Evolutionary conservation across 2,888 invertebrate species (phyloP).

Genomic region (Leptothorax acervorum): DNA sequence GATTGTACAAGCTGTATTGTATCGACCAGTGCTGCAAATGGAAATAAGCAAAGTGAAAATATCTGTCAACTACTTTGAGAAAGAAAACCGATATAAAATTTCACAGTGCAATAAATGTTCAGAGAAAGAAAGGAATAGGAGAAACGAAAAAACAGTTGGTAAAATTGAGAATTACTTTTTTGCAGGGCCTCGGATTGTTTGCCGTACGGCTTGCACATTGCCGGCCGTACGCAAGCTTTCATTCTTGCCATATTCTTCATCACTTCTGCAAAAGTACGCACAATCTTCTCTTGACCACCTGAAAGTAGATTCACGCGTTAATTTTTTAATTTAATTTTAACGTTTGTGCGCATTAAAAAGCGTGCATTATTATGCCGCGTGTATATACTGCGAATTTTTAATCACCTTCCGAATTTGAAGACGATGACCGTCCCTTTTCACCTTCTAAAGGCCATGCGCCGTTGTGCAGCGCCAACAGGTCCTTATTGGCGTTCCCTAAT

Average conservation of each 20-base stretch:
- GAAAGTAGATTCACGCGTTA: slow-evolving; percentile 17
- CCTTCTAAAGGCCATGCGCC: slow-evolving; percentile 88
- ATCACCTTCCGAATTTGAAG: slow-evolving; percentile 83
- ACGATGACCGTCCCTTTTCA: slow-evolving; percentile 80
- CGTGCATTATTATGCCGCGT: not conserved
- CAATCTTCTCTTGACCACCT: slow-evolving; percentile 94
- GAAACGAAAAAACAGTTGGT: not conserved
- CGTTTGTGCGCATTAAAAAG: not conserved
- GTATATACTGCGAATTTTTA: not conserved
- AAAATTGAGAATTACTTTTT: slow-evolving; percentile 88
- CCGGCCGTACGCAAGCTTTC: slow-evolving; percentile 95
- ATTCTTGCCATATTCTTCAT: slow-evolving; percentile 96
- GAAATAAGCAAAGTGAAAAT: slow-evolving; percentile 19
- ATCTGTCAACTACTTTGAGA: not conserved
- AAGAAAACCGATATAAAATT: not conserved
- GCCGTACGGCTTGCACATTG: slow-evolving; percentile 96
- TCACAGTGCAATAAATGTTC: not conserved
- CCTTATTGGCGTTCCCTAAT: slow-evolving; percentile 86
- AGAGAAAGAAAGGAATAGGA: not conserved
- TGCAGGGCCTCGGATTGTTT: slow-evolving; percentile 96
- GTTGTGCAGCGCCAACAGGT: slow-evolving; percentile 89
- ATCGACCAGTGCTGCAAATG: slow-evolving; percentile 90
- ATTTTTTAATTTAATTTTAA: slow-evolving; percentile 16
- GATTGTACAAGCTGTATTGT: slow-evolving; percentile 95
- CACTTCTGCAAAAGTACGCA: slow-evolving; percentile 93